Evolutionary conservation across 1,140 invertebrate genomes (phyloP), one percentile per base, ranked within the genome.

Genomic region (Papilio helenus): DNA sequence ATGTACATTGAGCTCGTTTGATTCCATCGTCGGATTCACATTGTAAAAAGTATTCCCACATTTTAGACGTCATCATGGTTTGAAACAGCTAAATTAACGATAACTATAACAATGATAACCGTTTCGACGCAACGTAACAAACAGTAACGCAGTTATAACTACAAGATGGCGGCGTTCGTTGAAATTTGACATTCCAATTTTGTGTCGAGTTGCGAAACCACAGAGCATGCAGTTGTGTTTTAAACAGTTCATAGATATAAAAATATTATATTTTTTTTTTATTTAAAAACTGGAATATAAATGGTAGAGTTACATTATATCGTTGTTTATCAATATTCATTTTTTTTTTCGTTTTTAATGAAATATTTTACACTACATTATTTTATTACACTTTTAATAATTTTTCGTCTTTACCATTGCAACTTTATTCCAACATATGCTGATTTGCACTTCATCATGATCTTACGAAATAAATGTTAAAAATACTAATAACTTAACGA

Each of bases 61-160:
- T 74, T 26, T 74, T 49, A 26, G 42, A 46, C 12, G 9, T 4
- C 72, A 49, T 74, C 20, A 44, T 74, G 23, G 61, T 74, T 26
- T 49, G 5, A 26, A 74, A 72, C 39, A 12, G 71, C 4, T 16
- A 29, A 68, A 68, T 14, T 29, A 68, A 68, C 61, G 61, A 2
- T 61, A 61, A 61, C 23, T 23, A 65, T 14, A 65, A 65, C 7
- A 29, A 34, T 68, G 34, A 29, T 29, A 68, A 68, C 61, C 26
- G 61, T 68, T 68, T 68, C 61, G 61, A 68, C 61, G 61, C 26
- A 29, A 29, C 61, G 61, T 29, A 55, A 18, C 51, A 55, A 55
- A 55, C 51, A 55, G 51, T 55, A 20, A n/a, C 18, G 20, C 58
- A 29, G 61, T 68, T 68, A 68, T 68, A 68, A 68, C 61, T 68